phyloP scores from a whole-genome alignment of 2,113 vertebrate species.

The Nycticorax nycticorax region DNA sequence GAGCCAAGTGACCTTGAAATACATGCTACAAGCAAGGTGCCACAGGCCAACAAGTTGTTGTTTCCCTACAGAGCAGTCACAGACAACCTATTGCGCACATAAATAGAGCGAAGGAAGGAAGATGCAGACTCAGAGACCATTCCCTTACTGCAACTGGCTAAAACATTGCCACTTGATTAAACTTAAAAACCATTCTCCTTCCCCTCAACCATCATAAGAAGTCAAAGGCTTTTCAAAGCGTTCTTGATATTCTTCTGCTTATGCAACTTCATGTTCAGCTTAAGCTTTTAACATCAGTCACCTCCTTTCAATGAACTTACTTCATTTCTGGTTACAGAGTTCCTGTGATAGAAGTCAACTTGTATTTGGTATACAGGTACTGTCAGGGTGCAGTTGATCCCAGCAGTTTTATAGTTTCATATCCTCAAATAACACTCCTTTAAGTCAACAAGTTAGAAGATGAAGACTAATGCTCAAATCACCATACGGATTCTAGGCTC shows the following conservation, averaged over 20 bases:
- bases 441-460: background rate
- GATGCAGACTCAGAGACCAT: background rate
- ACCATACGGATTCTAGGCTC: rapidly evolving
- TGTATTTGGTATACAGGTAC: background rate
- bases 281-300: background rate
- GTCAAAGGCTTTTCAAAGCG: background rate
- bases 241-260: background rate
- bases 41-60: background rate
- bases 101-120: rapidly evolving
- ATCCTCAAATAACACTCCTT: background rate
- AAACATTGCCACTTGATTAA: background rate
- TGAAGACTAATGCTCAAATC: background rate
- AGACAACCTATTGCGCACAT: background rate
- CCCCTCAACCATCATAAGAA: background rate
- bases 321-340: background rate
- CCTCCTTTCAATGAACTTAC: background rate
- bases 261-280: rapidly evolving
- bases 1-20: background rate
- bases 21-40: background rate
- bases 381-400: background rate
- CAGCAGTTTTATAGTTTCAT: background rate
- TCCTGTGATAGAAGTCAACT: background rate
- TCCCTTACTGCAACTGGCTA: background rate
- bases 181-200: background rate
- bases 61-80: background rate